Evolutionary conservation across 2,888 invertebrate species (phyloP), one percentile per base, ranked within the genome.

Genomic region (Margaritifera margaritifera): DNA sequence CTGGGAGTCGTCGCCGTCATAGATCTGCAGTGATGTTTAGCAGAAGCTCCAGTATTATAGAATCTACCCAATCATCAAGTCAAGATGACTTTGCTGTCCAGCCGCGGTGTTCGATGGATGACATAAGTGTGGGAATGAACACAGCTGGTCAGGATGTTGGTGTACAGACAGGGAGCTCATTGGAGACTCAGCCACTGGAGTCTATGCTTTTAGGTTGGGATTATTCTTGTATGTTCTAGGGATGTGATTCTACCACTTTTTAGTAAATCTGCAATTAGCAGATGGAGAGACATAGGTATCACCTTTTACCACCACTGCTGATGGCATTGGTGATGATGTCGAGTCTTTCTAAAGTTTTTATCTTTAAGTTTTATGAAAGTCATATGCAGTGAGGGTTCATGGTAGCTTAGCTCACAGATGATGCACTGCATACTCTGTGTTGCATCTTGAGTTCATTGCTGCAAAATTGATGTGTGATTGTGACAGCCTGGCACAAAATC

Each of bases 151-250:
- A 77, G 55, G 79, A 80, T 66, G 82, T 78, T 2, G 84, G 78
- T 11, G 84, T 84, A n/a, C 85, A 85, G 72, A 86, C 86, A 18
- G 84, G 86, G 8, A 71, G 80, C 11, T 85, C 84, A 11, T 72
- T 86, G 6, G 80, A 77, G 18, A 78, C 70, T 64, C 81, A 82
- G 57, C 72, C 81, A 27, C 62, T 84, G 50, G 84, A 81, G 61
- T 78, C 82, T 53, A 71, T 80, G 50, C 74, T 84, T 5, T 71
- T 77, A 57, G 79, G 82, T 84, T 66, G 68, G 68, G 42, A 52
- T 6, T 25, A n/a, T 54, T 53, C 51, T 19, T 51, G 62, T 42
- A 20, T 61, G 62, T 42, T 50, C 22, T 19, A 31, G 3, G 27
- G 11, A 42, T 15, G 8, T 42, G 18, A 18, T 27, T 31, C 56